Conservation (phyloP, 2,797 vertebrate genomes). For the Eurystomus glaucurus region DNA sequence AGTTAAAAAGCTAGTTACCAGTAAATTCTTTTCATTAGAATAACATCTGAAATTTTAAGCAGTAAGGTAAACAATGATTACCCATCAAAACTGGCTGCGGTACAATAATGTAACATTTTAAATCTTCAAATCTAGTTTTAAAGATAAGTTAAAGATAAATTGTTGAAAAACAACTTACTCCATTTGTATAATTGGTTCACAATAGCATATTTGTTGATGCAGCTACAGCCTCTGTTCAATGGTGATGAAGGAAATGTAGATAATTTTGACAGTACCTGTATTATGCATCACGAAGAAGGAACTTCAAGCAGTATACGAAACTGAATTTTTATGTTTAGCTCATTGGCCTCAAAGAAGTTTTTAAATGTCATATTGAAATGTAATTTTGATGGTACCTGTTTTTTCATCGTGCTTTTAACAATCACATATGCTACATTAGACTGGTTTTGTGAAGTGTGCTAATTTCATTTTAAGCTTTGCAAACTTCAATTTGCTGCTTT, state of each 20-base stretch:
- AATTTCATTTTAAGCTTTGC: background rate
- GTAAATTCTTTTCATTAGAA: constrained; percentile 95
- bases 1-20: constrained; percentile 95
- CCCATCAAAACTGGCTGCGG: constrained; percentile 86
- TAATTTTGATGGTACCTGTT: background rate
- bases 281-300: background rate
- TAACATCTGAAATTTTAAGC: constrained; percentile 92
- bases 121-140: constrained; percentile 77
- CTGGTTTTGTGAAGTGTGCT: background rate
- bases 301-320: background rate
- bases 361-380: background rate
- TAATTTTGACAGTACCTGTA: constrained; percentile 1
- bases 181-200: constrained; percentile 39
- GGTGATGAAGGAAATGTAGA: background rate
- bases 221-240: background rate
- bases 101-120: constrained; percentile 85
- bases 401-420: background rate
- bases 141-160: constrained; percentile 9
- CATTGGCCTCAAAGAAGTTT: background rate
- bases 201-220: background rate
- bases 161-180: constrained; percentile 51
- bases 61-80: constrained; percentile 94
- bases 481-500: background rate
- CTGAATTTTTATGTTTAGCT: background rate
- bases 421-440: background rate